Percentiles rank a stretch among this genome's conserved stretches.
These are phyloP conservation scores for Leuctra nigra DNA, from an alignment of 2,888 invertebrate species.

Conservation along the genomic window DNA sequence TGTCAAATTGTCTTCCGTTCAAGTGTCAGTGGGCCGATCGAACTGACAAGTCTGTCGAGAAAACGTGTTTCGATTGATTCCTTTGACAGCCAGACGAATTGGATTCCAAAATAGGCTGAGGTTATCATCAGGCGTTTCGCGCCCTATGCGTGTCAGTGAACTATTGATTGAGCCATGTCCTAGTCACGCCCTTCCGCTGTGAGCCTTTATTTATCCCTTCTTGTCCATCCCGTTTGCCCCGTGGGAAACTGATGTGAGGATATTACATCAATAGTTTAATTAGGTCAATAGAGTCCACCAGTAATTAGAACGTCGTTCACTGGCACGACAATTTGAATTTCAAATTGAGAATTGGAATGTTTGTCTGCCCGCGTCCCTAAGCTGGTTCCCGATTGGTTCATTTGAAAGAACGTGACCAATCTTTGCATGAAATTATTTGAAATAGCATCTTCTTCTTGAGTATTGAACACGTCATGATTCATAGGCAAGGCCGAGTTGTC, in stretches of 20 bases:
- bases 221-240: neutral
- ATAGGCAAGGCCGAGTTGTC: conserved; percentile 9
- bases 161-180: conserved; percentile 26
- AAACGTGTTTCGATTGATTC: too few relatives aligned
- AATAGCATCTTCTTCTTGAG: neutral
- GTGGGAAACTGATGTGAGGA: neutral
- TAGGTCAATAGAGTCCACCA: neutral
- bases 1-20: too few relatives aligned
- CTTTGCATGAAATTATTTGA: neutral
- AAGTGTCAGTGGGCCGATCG: too few relatives aligned
- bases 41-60: too few relatives aligned
- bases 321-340: too few relatives aligned
- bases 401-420: neutral
- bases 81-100: conserved; percentile 4
- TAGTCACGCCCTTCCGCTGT: conserved; percentile 24
- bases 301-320: too few relatives aligned
- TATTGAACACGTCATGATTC: conserved; percentile 17
- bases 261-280: neutral
- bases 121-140: conserved; percentile 3
- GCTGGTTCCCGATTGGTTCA: neutral
- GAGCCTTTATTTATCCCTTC: neutral
- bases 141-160: conserved; percentile 23
- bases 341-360: too few relatives aligned
- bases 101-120: neutral
- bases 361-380: too few relatives aligned